phyloP scores from a whole-genome alignment of 2,113 vertebrate species.

The Mola mola region DNA sequence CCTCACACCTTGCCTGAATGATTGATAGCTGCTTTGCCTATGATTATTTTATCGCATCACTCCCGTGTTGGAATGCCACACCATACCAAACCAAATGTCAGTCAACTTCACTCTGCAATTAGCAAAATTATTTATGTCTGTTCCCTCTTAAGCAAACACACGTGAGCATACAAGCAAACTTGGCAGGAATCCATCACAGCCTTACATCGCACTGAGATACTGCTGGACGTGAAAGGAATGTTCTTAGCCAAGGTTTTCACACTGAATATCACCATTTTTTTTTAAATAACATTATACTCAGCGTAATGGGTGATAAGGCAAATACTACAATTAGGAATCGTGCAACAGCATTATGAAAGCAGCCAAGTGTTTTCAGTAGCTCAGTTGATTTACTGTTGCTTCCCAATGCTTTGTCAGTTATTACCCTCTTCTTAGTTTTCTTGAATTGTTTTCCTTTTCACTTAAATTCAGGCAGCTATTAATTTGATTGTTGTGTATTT shows the following conservation, averaged over 20 bases:
- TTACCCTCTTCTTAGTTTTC: background rate
- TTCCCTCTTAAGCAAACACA: conserved; percentile 57
- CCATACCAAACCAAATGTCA: conserved; percentile 66
- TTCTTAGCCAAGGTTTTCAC: conserved; percentile 45
- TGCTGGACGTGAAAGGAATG: conserved; percentile 60
- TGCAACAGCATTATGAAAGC: conserved; percentile 27
- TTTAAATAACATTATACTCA: conserved; percentile 30
- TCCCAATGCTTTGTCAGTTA: background rate
- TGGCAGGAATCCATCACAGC: conserved; percentile 34
- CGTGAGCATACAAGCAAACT: conserved; percentile 45
- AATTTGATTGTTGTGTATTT: too few species aligned
- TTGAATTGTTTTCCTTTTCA: background rate
- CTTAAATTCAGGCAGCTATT: too few species aligned
- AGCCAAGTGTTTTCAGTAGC: conserved; percentile 44
- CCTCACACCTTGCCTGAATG: conserved; percentile 63
- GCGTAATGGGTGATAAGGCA: conserved; percentile 32
- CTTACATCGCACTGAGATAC: conserved; percentile 21
- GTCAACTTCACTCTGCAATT: conserved; percentile 78
- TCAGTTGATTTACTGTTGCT: conserved; percentile 44
- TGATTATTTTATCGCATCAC: conserved; percentile 80
- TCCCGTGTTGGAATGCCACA: conserved; percentile 63
- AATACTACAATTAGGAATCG: conserved; percentile 37
- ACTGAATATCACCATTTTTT: conserved; percentile 49
- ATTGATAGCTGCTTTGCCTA: conserved; percentile 75
- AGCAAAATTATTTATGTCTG: conserved; percentile 74